These are phyloP conservation scores for Apodemus speciosus DNA, from an alignment of 2,113 vertebrate genomes.

Conservation along the genomic window DNA sequence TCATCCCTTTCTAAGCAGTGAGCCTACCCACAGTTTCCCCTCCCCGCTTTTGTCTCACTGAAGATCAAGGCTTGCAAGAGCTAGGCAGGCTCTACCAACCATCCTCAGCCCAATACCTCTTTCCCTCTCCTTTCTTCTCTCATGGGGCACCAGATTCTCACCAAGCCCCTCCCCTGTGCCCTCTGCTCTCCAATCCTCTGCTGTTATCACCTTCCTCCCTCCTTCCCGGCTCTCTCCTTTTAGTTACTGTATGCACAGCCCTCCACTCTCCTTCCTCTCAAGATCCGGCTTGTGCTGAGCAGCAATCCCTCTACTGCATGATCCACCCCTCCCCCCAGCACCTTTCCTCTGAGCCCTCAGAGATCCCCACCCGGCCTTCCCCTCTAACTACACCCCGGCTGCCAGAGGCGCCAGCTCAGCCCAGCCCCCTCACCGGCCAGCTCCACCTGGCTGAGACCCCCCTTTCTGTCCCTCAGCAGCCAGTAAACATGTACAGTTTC, in stretches of 20 bases:
- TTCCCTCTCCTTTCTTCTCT: neutral
- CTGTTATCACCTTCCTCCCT: conserved; percentile 11
- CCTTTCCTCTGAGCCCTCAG: neutral
- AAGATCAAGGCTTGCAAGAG: neutral
- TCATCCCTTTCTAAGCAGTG: neutral
- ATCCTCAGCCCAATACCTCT: neutral
- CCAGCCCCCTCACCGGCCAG: neutral
- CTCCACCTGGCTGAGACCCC: neutral
- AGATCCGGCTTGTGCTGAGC: neutral
- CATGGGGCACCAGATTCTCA: neutral
- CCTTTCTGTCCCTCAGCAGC: neutral
- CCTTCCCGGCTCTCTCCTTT: neutral
- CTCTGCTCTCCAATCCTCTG: neutral
- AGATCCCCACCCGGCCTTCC: neutral
- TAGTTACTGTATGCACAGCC: neutral
- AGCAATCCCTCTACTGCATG: neutral
- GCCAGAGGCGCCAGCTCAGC: neutral
- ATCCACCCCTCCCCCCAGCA: neutral
- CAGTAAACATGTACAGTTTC: neutral
- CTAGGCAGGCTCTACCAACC: neutral
- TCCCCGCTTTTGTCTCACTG: no score
- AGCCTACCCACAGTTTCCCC: neutral
- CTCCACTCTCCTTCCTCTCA: neutral
- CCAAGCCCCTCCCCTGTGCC: neutral
- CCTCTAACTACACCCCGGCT: neutral